These are phyloP conservation scores for Crioceris asparagi DNA, from an alignment of 2,888 invertebrate species.

Conservation along the genomic window DNA sequence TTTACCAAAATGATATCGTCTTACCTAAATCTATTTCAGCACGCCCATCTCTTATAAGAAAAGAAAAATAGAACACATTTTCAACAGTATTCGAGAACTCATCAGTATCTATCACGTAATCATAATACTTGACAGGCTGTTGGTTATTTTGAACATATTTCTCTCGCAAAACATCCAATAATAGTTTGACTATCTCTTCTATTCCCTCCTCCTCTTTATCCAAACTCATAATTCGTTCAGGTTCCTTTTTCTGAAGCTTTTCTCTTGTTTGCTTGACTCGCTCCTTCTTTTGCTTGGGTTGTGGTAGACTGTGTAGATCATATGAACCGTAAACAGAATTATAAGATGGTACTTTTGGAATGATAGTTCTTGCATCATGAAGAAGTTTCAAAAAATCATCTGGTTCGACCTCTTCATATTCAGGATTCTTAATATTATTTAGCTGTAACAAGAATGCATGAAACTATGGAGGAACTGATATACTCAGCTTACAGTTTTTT, in stretches of 20 bases:
- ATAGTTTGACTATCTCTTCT: constrained; percentile 44
- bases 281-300: constrained; percentile 33
- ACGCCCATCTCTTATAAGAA: constrained; percentile 47
- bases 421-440: constrained; percentile 21
- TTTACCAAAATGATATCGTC: too few relatives aligned
- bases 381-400: constrained; percentile 35
- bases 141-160: constrained; percentile 35
- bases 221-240: constrained; percentile 41
- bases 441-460: constrained; percentile 13
- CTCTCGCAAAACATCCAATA: constrained; percentile 39
- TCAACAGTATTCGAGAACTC: constrained; percentile 51
- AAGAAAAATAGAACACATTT: constrained; percentile 55
- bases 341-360: constrained; percentile 31
- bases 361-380: constrained; percentile 25
- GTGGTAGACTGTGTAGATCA: constrained; percentile 28
- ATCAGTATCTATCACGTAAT: constrained; percentile 46
- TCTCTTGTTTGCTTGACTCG: constrained; percentile 21
- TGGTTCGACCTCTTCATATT: constrained; percentile 30
- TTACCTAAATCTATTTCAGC: constrained; percentile 43
- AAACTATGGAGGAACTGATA: constrained; percentile 3
- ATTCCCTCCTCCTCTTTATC: constrained; percentile 46
- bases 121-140: constrained; percentile 46
- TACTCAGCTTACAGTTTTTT: constrained; percentile 25
- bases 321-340: constrained; percentile 42
- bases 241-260: constrained; percentile 35